A percentile compares a stretch with the other conserved stretches of the same genome.
Evolutionary conservation across 2,797 vertebrate genomes (phyloP).

Genomic region (Apodemus agrarius): DNA sequence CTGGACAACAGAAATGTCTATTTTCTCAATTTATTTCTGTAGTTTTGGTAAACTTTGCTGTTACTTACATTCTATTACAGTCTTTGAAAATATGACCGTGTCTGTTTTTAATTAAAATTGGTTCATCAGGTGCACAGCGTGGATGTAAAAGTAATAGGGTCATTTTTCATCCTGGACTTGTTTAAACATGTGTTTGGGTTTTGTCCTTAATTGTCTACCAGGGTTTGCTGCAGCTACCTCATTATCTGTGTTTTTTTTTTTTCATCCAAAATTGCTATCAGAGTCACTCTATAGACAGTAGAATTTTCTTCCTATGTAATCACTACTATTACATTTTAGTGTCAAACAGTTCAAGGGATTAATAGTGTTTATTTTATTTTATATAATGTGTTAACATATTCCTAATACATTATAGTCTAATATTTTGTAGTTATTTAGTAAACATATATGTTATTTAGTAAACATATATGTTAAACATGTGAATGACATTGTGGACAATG

Average conservation of each 20-base stretch:
- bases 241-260: conserved; percentile 69
- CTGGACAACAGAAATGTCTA: background rate
- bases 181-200: conserved; percentile 38
- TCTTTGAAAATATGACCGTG: conserved; percentile 68
- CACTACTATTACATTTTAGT: background rate
- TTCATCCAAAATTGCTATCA: conserved; percentile 33
- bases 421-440: background rate
- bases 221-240: background rate
- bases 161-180: conserved; percentile 71
- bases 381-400: background rate
- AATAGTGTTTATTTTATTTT: background rate
- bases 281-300: background rate
- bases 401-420: background rate
- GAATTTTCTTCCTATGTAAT: background rate
- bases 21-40: conserved; percentile 29
- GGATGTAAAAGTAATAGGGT: conserved; percentile 72
- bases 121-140: conserved; percentile 68
- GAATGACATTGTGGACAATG: background rate
- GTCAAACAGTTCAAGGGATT: background rate
- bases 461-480: background rate
- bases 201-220: conserved; percentile 68
- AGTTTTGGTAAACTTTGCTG: background rate
- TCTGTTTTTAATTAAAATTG: conserved; percentile 80
- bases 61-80: conserved; percentile 60
- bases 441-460: background rate